Evolutionary conservation across 2,888 invertebrate species (phyloP).

Genomic region (Choristoneura rosaceana): DNA sequence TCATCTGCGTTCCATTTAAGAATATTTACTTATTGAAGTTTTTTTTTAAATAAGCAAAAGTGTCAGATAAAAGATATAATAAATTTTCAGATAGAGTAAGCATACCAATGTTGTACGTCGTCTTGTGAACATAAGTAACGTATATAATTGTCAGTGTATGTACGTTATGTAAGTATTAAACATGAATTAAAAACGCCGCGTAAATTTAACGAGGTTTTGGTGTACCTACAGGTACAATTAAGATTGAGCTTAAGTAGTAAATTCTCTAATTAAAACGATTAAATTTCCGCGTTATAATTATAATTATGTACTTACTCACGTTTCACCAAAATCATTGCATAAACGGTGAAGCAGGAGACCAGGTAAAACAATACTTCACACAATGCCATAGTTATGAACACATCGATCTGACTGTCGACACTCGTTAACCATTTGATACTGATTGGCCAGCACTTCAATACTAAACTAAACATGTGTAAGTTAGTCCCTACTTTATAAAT

Average conservation of each 20-base stretch:
- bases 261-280: background rate
- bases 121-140: background rate
- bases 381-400: slow-evolving; percentile 42
- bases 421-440: slow-evolving; percentile 19
- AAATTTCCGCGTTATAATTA: slow-evolving; percentile 3
- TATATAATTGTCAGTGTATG: background rate
- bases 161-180: background rate
- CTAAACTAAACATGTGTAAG: slow-evolving; percentile 13
- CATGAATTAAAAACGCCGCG: background rate
- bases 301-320: slow-evolving; percentile 25
- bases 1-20: too few relatives aligned
- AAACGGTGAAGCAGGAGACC: slow-evolving; percentile 28
- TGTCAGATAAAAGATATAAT: too few relatives aligned
- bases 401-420: slow-evolving; percentile 21
- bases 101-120: too few relatives aligned
- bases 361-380: slow-evolving; percentile 33
- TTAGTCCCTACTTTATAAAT: slow-evolving; percentile 28
- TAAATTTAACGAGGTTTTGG: background rate
- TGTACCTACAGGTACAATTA: background rate
- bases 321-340: slow-evolving; percentile 28
- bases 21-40: too few relatives aligned
- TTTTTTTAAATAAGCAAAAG: too few relatives aligned
- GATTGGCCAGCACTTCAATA: background rate
- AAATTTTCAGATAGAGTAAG: too few relatives aligned
- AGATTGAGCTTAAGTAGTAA: background rate